Evolutionary conservation across 2,888 invertebrate species (phyloP), one percentile per base, ranked within the genome.

Genomic region (Philopedon plagiatum): DNA sequence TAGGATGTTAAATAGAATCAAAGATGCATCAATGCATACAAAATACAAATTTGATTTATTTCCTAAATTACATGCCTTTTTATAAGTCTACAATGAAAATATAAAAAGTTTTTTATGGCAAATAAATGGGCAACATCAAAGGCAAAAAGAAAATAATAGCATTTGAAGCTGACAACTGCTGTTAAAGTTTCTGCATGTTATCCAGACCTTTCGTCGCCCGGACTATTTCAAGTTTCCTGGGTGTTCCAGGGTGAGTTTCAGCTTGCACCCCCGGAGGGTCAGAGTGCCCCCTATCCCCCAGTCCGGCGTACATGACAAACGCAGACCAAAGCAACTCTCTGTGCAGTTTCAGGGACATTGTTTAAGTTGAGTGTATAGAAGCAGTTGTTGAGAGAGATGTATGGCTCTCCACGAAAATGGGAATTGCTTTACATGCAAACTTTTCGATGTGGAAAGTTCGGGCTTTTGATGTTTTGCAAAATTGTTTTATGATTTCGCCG

Each of bases 221-320:
- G 66, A 57, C 57, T 66, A 66, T 29, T 15, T 5, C 4, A 18
- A 56, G 49, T 18, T 29, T 61, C 13, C 41, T 26, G 57, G 37
- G 56, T 54, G 62, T 62, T 29, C 61, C 41, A 41, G 68, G 54
- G 21, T 41, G 49, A 56, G 46, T 63, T 58, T 51, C 18, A 60
- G 21, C 41, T 67, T 51, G 71, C 62, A 64, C 65, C 71, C 65
- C 49, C 18, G 60, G 64, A 54, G 37, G 18, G 32, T 49, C 63
- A 44, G 19, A 37, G 29, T 51, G 29, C 18, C 44, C 51, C 60
- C 64, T 18, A 15, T 21, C 65, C 71, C 71, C 73, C 71, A 54
- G 60, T 71, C 57, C 75, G 65, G 73, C 73, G 76, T 78, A 76
- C 77, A 79, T 79, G 79, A 79, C 79, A 79, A 79, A 79, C 78